phyloP scores from a whole-genome alignment of 2,888 invertebrate genomes.

The Elmis aenea region DNA sequence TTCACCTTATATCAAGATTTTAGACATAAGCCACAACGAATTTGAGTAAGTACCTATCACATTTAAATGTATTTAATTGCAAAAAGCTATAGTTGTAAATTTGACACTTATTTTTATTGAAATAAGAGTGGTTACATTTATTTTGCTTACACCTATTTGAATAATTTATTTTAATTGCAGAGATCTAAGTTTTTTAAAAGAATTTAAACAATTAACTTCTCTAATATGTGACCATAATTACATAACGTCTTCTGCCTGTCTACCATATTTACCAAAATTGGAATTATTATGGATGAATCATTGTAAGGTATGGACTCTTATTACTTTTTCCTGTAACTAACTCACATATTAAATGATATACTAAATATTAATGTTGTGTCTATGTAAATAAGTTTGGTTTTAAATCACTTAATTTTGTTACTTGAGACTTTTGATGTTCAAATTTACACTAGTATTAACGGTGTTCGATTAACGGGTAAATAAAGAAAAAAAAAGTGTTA shows the following conservation, averaged over 20 bases:
- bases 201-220: slow-evolving; percentile 69
- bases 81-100: not conserved
- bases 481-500: too few species aligned
- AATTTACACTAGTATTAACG: too few species aligned
- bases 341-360: not conserved
- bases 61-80: not conserved
- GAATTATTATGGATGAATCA: slow-evolving; percentile 73
- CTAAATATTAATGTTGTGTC: too few species aligned
- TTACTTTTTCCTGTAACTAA: too few species aligned
- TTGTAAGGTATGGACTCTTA: slow-evolving; percentile 54
- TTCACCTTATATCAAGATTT: slow-evolving; percentile 55
- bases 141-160: too few species aligned
- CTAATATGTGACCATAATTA: slow-evolving; percentile 78
- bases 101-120: too few species aligned
- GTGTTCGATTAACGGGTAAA: too few species aligned
- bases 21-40: slow-evolving; percentile 70
- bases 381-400: too few species aligned
- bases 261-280: slow-evolving; percentile 68
- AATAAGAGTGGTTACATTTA: too few species aligned
- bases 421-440: too few species aligned
- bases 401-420: too few species aligned
- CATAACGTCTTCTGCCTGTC: slow-evolving; percentile 61
- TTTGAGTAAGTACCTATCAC: slow-evolving; percentile 56
- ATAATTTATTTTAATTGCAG: too few species aligned
- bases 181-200: slow-evolving; percentile 65